Percentiles rank a stretch among this genome's conserved stretches.
Evolutionary conservation across 2,797 vertebrate species (phyloP).

Genomic region (Takifugu rubripes): DNA sequence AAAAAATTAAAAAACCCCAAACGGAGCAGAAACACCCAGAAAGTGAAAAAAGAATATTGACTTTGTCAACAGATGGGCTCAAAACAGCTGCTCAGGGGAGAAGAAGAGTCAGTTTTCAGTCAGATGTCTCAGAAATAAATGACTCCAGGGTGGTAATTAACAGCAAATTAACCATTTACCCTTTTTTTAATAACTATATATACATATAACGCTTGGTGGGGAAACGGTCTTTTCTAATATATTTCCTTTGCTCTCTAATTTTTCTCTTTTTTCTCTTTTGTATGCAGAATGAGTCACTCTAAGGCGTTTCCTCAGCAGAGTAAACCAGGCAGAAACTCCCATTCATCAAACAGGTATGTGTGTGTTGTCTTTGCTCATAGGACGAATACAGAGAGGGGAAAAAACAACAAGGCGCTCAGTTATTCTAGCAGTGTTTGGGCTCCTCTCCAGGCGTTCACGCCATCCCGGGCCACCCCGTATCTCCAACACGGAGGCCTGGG

Average conservation of each 20-base stretch:
- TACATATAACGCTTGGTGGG: not conserved
- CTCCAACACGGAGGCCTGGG: conserved; percentile 49
- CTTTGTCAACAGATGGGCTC: not conserved
- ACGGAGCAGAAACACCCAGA: not conserved
- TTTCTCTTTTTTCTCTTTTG: conserved; percentile 24
- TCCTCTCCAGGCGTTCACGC: conserved; percentile 60
- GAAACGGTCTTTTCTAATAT: not conserved
- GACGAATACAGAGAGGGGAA: conserved; percentile 29
- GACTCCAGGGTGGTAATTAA: not conserved
- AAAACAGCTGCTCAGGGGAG: not conserved
- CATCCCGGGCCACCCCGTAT: conserved; percentile 39
- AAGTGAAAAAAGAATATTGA: not conserved
- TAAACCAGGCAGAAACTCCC: conserved; percentile 65
- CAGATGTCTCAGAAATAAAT: not conserved
- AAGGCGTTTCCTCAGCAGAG: conserved; percentile 62
- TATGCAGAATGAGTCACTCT: conserved; percentile 63
- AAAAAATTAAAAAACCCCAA: not conserved
- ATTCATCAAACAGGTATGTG: conserved; percentile 71
- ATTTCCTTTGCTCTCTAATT: not conserved
- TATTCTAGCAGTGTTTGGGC: conserved; percentile 62
- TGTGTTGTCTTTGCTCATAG: conserved; percentile 66
- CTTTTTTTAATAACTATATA: not conserved
- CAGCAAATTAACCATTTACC: not conserved
- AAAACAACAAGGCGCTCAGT: conserved; percentile 27
- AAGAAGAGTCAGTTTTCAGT: not conserved